A percentile compares a stretch with the other conserved stretches of the same genome.
phyloP scores from a whole-genome alignment of 2,113 vertebrate species.

The Pyxicephalus adspersus region DNA sequence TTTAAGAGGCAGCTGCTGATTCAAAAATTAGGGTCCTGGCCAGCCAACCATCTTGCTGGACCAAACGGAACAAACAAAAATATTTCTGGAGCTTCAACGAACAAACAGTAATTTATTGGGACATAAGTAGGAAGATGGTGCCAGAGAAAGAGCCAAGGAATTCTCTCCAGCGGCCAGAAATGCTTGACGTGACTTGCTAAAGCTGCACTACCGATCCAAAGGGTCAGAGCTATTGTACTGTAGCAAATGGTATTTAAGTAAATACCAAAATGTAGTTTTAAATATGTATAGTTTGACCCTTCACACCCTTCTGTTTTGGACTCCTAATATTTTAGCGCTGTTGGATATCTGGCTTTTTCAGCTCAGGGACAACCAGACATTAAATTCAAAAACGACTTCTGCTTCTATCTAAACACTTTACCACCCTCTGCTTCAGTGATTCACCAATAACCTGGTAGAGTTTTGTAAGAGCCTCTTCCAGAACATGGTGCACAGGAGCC shows the following conservation, averaged over 20 bases:
- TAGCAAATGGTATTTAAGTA: neutral
- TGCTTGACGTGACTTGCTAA: neutral
- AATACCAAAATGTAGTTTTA: neutral
- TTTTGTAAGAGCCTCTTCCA: no score
- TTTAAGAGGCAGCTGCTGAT: constrained; percentile 7
- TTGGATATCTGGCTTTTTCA: no score
- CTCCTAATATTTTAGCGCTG: no score
- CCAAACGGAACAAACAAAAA: constrained; percentile 24
- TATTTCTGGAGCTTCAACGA: neutral
- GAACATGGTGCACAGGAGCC: no score
- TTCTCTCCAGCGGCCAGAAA: neutral
- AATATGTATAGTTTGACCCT: neutral
- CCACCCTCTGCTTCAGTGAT: no score
- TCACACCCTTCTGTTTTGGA: no score
- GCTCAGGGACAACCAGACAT: no score
- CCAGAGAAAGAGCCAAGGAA: neutral
- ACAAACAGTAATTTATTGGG: neutral
- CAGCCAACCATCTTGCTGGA: neutral
- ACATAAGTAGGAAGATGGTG: neutral
- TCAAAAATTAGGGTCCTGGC: neutral
- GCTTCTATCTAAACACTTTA: no score
- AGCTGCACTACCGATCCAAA: neutral
- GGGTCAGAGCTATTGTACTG: neutral
- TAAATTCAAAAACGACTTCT: no score
- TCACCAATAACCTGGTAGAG: no score